Percentiles rank a stretch among this genome's conserved stretches.
Evolutionary conservation across 2,113 vertebrate species (phyloP).

Genomic region (Bos taurus): ARS-UCD2.0 NC_037337.1:96894501-96895000

Average conservation of each 20-base stretch:
- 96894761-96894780: neutral
- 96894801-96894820: neutral
- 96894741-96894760: neutral
- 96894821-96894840: neutral
- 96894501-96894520: neutral
- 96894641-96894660: neutral
- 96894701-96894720: neutral
- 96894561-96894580: neutral
- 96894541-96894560: neutral
- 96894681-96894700: neutral
- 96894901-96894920: neutral
- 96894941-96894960: neutral
- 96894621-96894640: neutral
- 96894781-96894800: neutral
- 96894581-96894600: neutral
- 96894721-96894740: neutral
- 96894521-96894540: neutral
- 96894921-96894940: neutral
- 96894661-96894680: neutral
- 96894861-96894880: neutral
- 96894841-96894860: neutral
- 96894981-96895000: neutral
- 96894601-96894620: neutral
- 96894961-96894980: neutral
- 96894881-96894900: neutral